phyloP scores from a whole-genome alignment of 2,888 invertebrate genomes.

The Dryocosmus kuriphilus region DNA sequence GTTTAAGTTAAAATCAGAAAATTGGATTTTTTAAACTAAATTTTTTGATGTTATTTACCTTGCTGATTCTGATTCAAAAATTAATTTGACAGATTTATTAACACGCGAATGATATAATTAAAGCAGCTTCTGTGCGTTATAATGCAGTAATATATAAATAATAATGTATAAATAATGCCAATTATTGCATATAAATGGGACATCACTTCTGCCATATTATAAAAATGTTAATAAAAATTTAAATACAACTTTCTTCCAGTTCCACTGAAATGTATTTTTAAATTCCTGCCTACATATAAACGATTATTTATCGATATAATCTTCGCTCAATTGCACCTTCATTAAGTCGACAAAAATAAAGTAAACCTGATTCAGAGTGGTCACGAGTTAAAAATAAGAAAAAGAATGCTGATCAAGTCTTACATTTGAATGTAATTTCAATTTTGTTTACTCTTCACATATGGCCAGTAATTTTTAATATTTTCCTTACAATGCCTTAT shows the following conservation, averaged over 20 bases:
- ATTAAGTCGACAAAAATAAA: conserved; percentile 21
- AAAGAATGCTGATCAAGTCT: neutral
- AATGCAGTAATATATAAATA: neutral
- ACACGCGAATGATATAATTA: no score
- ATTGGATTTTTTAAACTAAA: neutral
- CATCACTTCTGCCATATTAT: neutral
- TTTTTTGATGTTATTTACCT: no score
- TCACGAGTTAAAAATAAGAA: conserved; percentile 19
- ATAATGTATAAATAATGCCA: neutral
- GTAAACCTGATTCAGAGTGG: conserved; percentile 14
- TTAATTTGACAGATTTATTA: no score
- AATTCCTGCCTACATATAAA: conserved; percentile 6
- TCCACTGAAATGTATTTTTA: neutral
- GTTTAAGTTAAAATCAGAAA: neutral
- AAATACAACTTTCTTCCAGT: conserved; percentile 8
- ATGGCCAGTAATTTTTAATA: neutral
- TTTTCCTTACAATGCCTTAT: neutral
- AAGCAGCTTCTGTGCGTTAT: no score
- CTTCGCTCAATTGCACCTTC: conserved; percentile 19
- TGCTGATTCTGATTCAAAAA: no score
- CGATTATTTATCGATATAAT: neutral
- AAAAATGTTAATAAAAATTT: conserved; percentile 5
- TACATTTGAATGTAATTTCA: conserved; percentile 18
- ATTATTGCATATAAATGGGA: neutral
- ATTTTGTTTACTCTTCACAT: conserved; percentile 1